Evolutionary conservation across 2,113 vertebrate species (phyloP).

Genomic region (Puntigrus tetrazona): DNA sequence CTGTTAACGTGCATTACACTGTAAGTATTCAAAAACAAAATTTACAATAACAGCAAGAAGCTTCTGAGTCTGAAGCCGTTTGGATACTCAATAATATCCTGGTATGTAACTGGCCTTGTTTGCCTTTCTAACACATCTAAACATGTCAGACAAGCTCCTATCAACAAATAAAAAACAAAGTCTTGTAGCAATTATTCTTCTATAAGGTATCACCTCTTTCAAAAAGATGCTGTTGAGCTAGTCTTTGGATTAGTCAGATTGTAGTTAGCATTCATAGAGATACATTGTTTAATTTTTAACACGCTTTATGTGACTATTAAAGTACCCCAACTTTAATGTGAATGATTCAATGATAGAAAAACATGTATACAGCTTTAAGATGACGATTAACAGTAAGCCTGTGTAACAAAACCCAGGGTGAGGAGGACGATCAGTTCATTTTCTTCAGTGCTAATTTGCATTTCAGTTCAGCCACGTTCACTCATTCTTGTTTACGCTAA

Average conservation of each 20-base stretch:
- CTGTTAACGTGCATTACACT: background rate
- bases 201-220: background rate
- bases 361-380: background rate
- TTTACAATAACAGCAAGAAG: background rate
- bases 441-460: slow-evolving; percentile 48
- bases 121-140: background rate
- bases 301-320: background rate
- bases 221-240: background rate
- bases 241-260: background rate
- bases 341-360: background rate
- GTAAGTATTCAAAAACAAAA: background rate
- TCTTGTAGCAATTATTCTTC: background rate
- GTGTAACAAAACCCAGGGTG: background rate
- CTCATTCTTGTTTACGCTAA: slow-evolving; percentile 41
- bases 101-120: background rate
- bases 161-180: background rate
- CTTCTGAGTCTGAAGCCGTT: background rate
- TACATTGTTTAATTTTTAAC: background rate
- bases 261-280: background rate
- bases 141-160: background rate
- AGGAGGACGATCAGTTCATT: slow-evolving; percentile 6
- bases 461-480: slow-evolving; percentile 48
- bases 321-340: background rate
- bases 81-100: background rate
- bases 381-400: background rate